phyloP scores from a whole-genome alignment of 2,888 invertebrate genomes.

The Drepana falcataria region DNA sequence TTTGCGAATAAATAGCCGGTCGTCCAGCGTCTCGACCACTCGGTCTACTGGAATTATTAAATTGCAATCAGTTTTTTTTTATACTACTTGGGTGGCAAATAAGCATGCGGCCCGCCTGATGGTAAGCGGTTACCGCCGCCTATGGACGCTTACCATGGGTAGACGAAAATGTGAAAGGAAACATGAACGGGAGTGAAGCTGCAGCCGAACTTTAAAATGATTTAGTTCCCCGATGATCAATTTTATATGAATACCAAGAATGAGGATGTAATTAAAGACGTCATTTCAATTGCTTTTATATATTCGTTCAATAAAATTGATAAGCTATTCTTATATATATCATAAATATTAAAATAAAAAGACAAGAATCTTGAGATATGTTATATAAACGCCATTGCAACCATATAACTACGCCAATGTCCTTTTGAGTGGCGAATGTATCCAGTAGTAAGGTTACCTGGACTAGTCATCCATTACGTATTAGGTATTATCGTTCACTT shows the following conservation, averaged over 20 bases:
- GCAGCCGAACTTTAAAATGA: no score
- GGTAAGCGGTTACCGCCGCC: no score
- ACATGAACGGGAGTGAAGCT: no score
- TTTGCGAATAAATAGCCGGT: no score
- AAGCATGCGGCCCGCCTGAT: no score
- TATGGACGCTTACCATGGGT: no score
- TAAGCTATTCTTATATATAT: constrained; percentile 2
- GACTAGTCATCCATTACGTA: constrained; percentile 44
- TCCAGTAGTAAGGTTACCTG: constrained; percentile 39
- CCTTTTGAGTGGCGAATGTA: constrained; percentile 33
- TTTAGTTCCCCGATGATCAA: not conserved
- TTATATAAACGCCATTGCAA: constrained; percentile 28
- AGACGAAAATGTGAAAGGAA: no score
- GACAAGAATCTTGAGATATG: constrained; percentile 25
- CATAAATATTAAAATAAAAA: constrained; percentile 21
- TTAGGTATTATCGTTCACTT: constrained; percentile 31
- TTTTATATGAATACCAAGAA: not conserved
- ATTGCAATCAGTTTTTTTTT: no score
- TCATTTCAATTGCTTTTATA: constrained; percentile 5
- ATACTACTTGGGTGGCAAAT: no score
- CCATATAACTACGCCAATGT: constrained; percentile 35
- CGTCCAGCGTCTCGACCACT: no score
- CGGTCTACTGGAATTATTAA: no score
- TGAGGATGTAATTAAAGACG: constrained; percentile 1
- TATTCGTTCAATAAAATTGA: constrained; percentile 5